phyloP scores from a whole-genome alignment of 2,113 vertebrate species.

The Caretta caretta region DNA sequence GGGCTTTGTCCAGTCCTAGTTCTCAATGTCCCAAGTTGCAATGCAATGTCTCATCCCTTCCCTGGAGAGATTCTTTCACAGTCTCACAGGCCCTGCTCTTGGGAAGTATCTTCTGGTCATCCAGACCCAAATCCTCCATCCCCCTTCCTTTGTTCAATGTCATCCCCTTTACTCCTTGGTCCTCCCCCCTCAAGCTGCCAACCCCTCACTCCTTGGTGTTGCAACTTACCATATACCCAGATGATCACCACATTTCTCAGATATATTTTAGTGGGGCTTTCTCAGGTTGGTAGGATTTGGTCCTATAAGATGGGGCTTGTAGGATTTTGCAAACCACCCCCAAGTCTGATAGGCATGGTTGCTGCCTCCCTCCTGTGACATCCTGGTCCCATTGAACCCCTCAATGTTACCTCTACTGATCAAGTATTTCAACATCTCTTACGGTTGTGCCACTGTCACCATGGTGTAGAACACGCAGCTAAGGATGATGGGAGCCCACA shows the following conservation, averaged over 20 bases:
- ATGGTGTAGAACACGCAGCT: conserved; percentile 29
- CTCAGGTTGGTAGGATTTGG: not conserved
- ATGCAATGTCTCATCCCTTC: not conserved
- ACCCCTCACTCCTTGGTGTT: not conserved
- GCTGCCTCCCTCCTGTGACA: not conserved
- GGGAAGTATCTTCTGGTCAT: not conserved
- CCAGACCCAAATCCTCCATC: not conserved
- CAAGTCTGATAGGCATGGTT: rapidly evolving
- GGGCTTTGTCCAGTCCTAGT: not conserved
- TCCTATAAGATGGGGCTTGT: not conserved
- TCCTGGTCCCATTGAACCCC: not conserved
- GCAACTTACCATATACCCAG: not conserved
- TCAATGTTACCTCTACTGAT: not conserved
- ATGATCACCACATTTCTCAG: not conserved
- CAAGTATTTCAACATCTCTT: conserved; percentile 13
- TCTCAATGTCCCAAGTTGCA: not conserved
- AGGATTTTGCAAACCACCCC: rapidly evolving
- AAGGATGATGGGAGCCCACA: conserved; percentile 46
- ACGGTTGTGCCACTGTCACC: conserved; percentile 46
- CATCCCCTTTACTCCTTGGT: not conserved
- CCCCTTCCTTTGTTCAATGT: not conserved
- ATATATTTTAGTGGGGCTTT: rapidly evolving
- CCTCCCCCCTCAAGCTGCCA: not conserved
- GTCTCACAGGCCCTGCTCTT: not conserved
- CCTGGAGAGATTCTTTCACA: not conserved